A percentile compares a stretch with the other conserved stretches of the same genome.
Evolutionary conservation across 2,113 vertebrate species (phyloP).

Genomic region (Eleginops maclovinus): DNA sequence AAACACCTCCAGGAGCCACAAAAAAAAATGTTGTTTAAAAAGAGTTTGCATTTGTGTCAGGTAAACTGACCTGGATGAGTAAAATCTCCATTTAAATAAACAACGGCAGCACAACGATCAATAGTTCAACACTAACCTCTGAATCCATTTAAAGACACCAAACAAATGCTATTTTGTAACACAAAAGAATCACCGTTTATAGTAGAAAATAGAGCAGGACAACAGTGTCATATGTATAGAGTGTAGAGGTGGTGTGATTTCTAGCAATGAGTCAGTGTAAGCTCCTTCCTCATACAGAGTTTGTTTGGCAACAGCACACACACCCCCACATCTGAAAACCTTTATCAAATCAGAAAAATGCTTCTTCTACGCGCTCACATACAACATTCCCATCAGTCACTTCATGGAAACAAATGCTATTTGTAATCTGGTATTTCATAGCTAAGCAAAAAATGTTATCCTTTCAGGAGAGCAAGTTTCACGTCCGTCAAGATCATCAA

Average conservation of each 20-base stretch:
- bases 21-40: not conserved
- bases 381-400: not conserved
- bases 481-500: conserved; percentile 18
- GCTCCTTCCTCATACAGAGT: conserved; percentile 2
- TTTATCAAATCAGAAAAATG: not conserved
- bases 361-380: not conserved
- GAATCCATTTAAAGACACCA: conserved; percentile 15
- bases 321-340: conserved; percentile 28
- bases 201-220: conserved; percentile 37
- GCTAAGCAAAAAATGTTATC: conserved; percentile 17
- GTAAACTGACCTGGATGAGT: not conserved
- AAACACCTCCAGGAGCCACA: not conserved
- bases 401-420: not conserved
- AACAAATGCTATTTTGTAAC: not conserved
- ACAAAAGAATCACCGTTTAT: conserved; percentile 1
- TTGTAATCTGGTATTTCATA: not conserved
- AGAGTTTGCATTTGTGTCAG: not conserved
- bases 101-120: not conserved
- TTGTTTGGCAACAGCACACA: conserved; percentile 24
- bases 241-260: conserved; percentile 21
- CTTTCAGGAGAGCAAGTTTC: conserved; percentile 1
- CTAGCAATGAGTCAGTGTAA: conserved; percentile 31
- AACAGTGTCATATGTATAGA: conserved; percentile 11
- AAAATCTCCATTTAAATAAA: conserved; percentile 8
- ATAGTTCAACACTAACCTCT: conserved; percentile 5